Conservation (phyloP, 1,140 invertebrate genomes). For the Formica exsecta region DNA sequence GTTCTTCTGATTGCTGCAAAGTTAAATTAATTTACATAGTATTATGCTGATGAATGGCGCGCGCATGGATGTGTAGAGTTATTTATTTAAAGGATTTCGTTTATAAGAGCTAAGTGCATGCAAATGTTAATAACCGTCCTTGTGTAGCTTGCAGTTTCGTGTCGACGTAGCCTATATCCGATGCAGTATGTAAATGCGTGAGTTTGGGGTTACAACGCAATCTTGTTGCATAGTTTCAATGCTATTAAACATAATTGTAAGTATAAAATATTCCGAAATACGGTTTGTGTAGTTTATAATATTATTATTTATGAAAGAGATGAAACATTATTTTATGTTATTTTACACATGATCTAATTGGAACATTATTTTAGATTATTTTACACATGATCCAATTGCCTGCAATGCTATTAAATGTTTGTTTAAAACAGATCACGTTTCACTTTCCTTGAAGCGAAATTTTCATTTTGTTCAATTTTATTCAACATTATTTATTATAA, state of each 20-base stretch:
- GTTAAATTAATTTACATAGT: conserved; percentile 45
- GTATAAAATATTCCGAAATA: conserved; percentile 30
- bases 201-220: conserved; percentile 46
- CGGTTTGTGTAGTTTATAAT: neutral
- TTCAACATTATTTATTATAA: no score
- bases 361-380: neutral
- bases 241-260: conserved; percentile 24
- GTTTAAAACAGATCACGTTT: neutral
- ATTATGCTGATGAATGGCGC: conserved; percentile 55
- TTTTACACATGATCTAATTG: neutral
- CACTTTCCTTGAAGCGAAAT: neutral
- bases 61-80: conserved; percentile 28
- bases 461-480: no score
- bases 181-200: conserved; percentile 35
- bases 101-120: conserved; percentile 49
- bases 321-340: neutral
- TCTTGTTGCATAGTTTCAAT: conserved; percentile 46
- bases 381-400: neutral
- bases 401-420: neutral
- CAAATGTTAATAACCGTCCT: conserved; percentile 59
- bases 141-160: conserved; percentile 40
- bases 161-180: conserved; percentile 34
- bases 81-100: conserved; percentile 58
- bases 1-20: conserved; percentile 20
- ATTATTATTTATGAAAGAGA: neutral